Evolutionary conservation across 37 sponge, comb jelly and placozoan species (phyloP).

Genomic region (Chondrilla cf. caribensis): DNA sequence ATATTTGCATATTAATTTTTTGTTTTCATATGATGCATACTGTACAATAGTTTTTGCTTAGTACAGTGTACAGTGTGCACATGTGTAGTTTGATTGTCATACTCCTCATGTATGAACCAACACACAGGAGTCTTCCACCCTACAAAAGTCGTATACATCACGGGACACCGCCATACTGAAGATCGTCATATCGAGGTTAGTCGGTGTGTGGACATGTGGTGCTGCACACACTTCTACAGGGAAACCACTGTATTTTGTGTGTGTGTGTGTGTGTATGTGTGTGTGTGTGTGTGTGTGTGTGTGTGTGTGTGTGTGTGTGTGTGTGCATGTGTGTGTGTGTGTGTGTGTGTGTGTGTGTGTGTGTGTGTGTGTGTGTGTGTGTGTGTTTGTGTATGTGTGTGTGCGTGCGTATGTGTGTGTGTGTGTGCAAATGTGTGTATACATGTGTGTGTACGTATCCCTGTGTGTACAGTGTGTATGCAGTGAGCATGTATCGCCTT

Average conservation of each 20-base stretch:
- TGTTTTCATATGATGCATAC: not conserved
- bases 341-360: conserved; percentile 24
- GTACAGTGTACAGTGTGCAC: too few species aligned
- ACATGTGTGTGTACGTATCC: not conserved
- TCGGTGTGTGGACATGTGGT: too few species aligned
- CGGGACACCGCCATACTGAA: conserved; percentile 69
- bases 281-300: not conserved
- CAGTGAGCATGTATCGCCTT: not conserved
- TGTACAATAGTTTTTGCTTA: too few species aligned
- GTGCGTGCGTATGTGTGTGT: not conserved
- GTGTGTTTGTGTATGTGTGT: not conserved
- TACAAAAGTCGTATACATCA: conserved; percentile 43
- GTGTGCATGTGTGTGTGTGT: not conserved
- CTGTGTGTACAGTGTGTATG: not conserved
- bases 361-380: conserved; percentile 18
- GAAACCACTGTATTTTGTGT: too few species aligned
- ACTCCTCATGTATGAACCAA: not conserved
- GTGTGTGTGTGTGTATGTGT: conserved; percentile 49
- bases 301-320: not conserved
- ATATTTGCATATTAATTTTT: not conserved
- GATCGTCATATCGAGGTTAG: conserved; percentile 45
- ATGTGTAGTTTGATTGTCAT: not conserved
- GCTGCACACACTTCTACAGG: too few species aligned
- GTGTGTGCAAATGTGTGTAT: conserved; percentile 20
- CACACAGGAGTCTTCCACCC: conserved; percentile 49